A percentile compares a stretch with the other conserved stretches of the same genome.
Conservation (phyloP, 1,140 invertebrate genomes). For the Choristoneura fumiferana region DNA sequence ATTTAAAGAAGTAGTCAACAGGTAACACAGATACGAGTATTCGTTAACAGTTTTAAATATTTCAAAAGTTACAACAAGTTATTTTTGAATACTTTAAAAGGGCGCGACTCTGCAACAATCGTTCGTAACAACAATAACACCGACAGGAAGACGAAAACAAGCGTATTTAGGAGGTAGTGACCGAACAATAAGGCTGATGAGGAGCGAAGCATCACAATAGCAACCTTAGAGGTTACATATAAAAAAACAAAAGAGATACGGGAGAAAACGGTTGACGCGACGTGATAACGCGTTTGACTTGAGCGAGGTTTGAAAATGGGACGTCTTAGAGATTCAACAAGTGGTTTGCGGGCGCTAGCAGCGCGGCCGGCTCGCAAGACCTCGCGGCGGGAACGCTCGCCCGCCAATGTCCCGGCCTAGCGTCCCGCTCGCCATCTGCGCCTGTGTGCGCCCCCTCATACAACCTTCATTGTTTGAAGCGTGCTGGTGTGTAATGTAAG, state of each 20-base stretch:
- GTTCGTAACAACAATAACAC: slow-evolving; percentile 67
- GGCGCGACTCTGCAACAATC: slow-evolving; percentile 47
- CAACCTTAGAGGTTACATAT: slow-evolving; percentile 20
- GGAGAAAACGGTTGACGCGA: slow-evolving; percentile 25
- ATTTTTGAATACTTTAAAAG: slow-evolving; percentile 23
- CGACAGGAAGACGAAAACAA: slow-evolving; percentile 58
- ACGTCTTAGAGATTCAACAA: slow-evolving; percentile 70
- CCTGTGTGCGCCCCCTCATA: slow-evolving; percentile 45
- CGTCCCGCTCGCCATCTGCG: slow-evolving; percentile 35
- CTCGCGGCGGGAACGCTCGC: slow-evolving; percentile 65
- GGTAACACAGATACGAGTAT: slow-evolving; percentile 73
- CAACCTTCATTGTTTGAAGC: slow-evolving; percentile 43
- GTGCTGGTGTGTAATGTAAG: slow-evolving; percentile 33
- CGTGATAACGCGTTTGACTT: slow-evolving; percentile 44
- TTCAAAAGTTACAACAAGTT: slow-evolving; percentile 69
- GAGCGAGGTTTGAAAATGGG: slow-evolving; percentile 46
- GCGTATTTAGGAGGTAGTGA: slow-evolving; percentile 41
- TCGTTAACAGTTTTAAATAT: slow-evolving; percentile 68
- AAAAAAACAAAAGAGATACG: slow-evolving; percentile 27
- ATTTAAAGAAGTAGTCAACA: slow-evolving; percentile 71
- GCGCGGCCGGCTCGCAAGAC: slow-evolving; percentile 43
- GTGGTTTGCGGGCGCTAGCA: slow-evolving; percentile 63
- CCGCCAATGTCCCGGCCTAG: slow-evolving; percentile 56
- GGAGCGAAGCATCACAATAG: slow-evolving; percentile 63
- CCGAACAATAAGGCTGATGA: slow-evolving; percentile 44